Percentiles rank a stretch among this genome's conserved stretches.
Evolutionary conservation across 2,797 vertebrate genomes (phyloP).

Genomic region (Nothura maculosa): DNA sequence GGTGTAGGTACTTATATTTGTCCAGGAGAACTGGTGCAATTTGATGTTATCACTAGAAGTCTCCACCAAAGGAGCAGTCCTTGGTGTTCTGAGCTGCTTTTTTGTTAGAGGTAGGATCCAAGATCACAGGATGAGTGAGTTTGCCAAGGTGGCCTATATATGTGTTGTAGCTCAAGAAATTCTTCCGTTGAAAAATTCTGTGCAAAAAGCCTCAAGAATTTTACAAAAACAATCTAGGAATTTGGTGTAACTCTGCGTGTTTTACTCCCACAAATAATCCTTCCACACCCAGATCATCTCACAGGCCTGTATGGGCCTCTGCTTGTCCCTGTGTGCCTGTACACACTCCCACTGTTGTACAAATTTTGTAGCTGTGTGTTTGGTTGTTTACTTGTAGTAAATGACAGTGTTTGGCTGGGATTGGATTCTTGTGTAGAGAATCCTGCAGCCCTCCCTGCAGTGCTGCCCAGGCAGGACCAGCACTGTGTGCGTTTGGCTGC

Average conservation of each 20-base stretch:
- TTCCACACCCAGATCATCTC: neutral
- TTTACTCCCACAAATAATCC: neutral
- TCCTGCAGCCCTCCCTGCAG: neutral
- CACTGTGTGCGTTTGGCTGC: neutral
- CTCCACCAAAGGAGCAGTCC: neutral
- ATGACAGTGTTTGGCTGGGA: neutral
- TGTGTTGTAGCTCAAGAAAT: neutral
- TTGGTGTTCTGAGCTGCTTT: neutral
- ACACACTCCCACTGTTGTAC: neutral
- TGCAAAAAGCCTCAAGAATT: neutral
- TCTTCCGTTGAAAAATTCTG: neutral
- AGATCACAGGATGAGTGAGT: neutral
- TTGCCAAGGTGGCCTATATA: neutral
- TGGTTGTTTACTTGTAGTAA: neutral
- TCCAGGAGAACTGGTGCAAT: neutral
- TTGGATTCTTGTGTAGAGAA: neutral
- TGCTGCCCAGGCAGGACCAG: neutral
- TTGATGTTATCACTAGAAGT: neutral
- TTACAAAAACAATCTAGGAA: neutral
- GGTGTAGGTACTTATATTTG: neutral
- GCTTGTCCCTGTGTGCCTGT: neutral
- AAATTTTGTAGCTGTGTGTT: neutral
- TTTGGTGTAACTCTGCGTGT: neutral
- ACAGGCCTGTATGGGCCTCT: neutral
- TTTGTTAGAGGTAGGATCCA: neutral